Base-by-base conservation (phyloP, 2,888 invertebrate genomes). In the Dicycla oo region DNA sequence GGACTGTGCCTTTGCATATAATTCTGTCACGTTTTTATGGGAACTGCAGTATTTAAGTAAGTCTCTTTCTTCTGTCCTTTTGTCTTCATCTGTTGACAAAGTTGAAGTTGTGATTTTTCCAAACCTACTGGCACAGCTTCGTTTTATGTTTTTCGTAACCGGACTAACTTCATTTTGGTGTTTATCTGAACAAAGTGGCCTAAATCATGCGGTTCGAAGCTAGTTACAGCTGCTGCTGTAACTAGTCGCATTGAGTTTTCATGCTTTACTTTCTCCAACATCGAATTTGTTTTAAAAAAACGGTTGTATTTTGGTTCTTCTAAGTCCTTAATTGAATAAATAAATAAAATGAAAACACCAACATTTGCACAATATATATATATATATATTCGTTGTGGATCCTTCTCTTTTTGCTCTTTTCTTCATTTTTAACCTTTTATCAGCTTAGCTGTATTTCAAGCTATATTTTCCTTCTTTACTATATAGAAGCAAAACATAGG, bases 71-170 rank as follows among this genome's bases (percentile, higher is more conserved):
- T 54, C 13, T 10, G 2, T 45, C 1, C 11, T 20, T n/a, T n/a
- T n/a, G n/a, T n/a, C 34, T 20, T 30, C 20, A 26, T n/a, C 8
- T 49, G 26, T 15, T 30, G 13, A 26, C 15, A 38, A 30, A 51
- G 43, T 26, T 3, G 23, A 23, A 57, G 26, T 51, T 5, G 4
- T 40, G 15, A 49, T 45, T 75, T 67, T 57, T 38, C 63, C n/a
- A 38, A 38, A 30, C 38, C 49, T 26, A 23, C 13, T 47, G 26
- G 62, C 62, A 81, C 58, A 38, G 53, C 47, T 45, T 3, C 20
- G 26, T 69, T 81, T 81, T 69, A 75, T 69, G 40, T 43, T n/a
- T 63, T 54, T 65, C 47, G 61, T 71, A 73, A 73, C 38, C 38
- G 40, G 61, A 68, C 45, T 53, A 62, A 62, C 57, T 23, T 45